These are phyloP conservation scores for Sebastes itinus DNA, from an alignment of 2,797 vertebrate species.

Conservation along the genomic window DNA sequence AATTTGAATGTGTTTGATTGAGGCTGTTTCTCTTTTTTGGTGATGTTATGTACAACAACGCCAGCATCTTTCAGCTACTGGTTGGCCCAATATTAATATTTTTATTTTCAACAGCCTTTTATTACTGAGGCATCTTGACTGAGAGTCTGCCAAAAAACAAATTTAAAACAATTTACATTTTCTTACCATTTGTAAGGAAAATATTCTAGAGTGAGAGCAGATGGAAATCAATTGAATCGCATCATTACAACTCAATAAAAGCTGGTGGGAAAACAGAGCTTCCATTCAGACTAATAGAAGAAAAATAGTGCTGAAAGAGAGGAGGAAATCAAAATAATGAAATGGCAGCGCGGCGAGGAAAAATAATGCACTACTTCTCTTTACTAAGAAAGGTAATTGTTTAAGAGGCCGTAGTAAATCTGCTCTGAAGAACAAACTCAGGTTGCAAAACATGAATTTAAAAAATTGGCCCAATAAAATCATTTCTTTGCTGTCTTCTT, in stretches of 20 bases:
- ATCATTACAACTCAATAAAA: conserved; percentile 67
- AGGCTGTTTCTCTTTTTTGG: conserved; percentile 35
- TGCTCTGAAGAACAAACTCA: conserved; percentile 50
- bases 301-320: conserved; percentile 35
- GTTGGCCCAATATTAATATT: conserved; percentile 15
- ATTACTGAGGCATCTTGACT: conserved; percentile 30
- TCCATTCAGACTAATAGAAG: conserved; percentile 48
- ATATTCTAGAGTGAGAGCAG: conserved; percentile 44
- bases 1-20: conserved; percentile 15
- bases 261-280: conserved; percentile 35
- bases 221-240: conserved; percentile 63
- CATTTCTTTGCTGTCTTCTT: conserved; percentile 23
- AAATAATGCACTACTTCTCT: conserved; percentile 45
- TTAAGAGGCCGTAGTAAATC: conserved; percentile 55
- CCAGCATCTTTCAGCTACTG: conserved; percentile 7
- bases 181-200: conserved; percentile 36
- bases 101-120: conserved; percentile 28
- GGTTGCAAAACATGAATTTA: conserved; percentile 15
- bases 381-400: conserved; percentile 44
- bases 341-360: conserved; percentile 43
- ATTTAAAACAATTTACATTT: conserved; percentile 37
- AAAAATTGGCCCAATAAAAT: conserved; percentile 37
- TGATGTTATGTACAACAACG: conserved; percentile 24
- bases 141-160: conserved; percentile 31
- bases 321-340: conserved; percentile 43